Evolutionary conservation across 2,797 vertebrate genomes (phyloP), one percentile per base, ranked within the genome.

Genomic region (Danio jaintianensis): DNA sequence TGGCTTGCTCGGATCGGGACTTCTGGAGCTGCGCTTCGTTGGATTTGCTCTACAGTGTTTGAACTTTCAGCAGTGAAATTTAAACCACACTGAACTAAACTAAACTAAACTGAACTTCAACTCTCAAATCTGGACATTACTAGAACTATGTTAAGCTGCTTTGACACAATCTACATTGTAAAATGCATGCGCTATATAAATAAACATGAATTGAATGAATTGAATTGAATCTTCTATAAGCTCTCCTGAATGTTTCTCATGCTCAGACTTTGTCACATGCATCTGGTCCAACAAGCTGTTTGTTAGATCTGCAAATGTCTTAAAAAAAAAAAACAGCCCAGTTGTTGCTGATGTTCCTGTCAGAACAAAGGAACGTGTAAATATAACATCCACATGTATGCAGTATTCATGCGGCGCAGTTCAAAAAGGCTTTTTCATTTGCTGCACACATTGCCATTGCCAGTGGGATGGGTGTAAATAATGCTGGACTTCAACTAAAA

Each of bases 331-430:
- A 88, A 72, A 80, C 81, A 79, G 79, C 85, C 87, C 86, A 83
- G 36, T 64, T 86, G 81, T 85, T 89, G 88, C 87, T 91, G 89
- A 89, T 90, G 86, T 82, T 82, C 76, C 87, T 88, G 87, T 88
- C 89, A 89, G 82, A 80, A 89, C 62, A 78, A 88, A 73, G 61
- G 43, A 88, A 87, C 85, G 75, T 88, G 86, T 87, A 89, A 90
- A 89, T 85, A 88, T 89, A 86, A 86, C 82, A 78, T 90, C 89
- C 86, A 87, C 22, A 4, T 56, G 13, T 67, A 79, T 92, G 88
- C 75, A 91, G 89, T 91, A 92, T 93, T 91, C 86, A 92, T 90
- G 72, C 15, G 77, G 10, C 0, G 18, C 50, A 80, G 50, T 81
- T 77, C 66, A 84, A 75, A 81, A 56, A 22, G 52, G 76, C 86